Percentiles rank a stretch among this genome's conserved stretches.
phyloP scores from a whole-genome alignment of 2,113 vertebrate genomes.

The Tupaia chinensis region DNA sequence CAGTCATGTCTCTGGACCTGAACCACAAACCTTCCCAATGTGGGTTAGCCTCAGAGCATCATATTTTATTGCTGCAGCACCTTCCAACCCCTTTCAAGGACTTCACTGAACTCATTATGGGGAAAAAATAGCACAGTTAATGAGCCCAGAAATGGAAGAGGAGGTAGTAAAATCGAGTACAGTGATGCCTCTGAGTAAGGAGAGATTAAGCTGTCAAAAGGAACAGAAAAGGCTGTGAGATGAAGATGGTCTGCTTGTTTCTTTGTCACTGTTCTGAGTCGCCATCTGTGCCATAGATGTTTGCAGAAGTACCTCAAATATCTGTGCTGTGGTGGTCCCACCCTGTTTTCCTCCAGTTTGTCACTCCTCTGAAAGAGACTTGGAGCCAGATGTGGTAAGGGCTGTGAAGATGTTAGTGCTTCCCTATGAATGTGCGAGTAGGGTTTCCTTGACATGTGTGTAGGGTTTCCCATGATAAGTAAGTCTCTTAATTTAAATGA shows the following conservation, averaged over 20 bases:
- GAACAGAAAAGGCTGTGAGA: neutral
- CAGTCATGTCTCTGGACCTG: too few relatives aligned
- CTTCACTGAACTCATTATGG: neutral
- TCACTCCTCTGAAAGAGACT: constrained; percentile 49
- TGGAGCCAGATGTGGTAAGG: neutral
- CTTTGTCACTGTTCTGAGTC: neutral
- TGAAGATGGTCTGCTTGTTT: neutral
- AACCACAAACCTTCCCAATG: too few relatives aligned
- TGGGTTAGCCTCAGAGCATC: too few relatives aligned
- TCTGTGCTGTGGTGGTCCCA: neutral
- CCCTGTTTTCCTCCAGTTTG: neutral
- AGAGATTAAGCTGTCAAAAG: neutral
- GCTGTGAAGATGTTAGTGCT: neutral
- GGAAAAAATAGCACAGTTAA: neutral
- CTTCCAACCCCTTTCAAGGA: neutral
- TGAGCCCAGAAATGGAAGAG: neutral
- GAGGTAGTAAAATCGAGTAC: neutral
- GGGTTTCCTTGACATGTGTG: neutral
- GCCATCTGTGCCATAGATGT: neutral
- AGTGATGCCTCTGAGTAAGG: too few relatives aligned
- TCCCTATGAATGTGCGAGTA: neutral
- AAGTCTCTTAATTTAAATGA: neutral
- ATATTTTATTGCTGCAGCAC: too few relatives aligned
- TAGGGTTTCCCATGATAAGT: neutral
- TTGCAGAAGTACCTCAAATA: neutral